A percentile compares a stretch with the other conserved stretches of the same genome.
phyloP scores from a whole-genome alignment of 2,888 invertebrate genomes.

The Plusia festucae region DNA sequence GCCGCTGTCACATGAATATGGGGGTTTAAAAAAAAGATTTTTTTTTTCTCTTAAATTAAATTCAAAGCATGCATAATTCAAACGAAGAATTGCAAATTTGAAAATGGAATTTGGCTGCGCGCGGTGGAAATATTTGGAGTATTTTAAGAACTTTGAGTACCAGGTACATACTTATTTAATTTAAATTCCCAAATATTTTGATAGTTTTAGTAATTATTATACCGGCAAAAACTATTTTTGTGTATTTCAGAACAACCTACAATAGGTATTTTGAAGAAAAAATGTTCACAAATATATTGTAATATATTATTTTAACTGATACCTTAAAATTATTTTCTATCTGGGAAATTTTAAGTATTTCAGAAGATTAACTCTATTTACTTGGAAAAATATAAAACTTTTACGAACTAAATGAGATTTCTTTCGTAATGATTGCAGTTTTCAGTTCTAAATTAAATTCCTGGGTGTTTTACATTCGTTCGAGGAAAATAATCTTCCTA shows the following conservation, averaged over 20 bases:
- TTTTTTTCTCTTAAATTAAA: constrained; percentile 1
- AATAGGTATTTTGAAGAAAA: too few relatives aligned
- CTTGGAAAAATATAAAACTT: neutral
- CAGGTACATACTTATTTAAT: too few relatives aligned
- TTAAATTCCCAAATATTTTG: too few relatives aligned
- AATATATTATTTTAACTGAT: too few relatives aligned
- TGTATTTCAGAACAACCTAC: too few relatives aligned
- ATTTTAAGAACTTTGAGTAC: constrained; percentile 14
- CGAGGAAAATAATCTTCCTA: constrained; percentile 34
- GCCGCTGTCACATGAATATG: neutral
- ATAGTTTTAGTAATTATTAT: too few relatives aligned
- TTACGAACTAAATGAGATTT: constrained; percentile 26
- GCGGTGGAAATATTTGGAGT: constrained; percentile 17
- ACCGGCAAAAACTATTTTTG: too few relatives aligned
- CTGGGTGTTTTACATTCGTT: constrained; percentile 19
- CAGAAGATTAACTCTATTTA: neutral
- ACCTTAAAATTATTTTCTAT: too few relatives aligned
- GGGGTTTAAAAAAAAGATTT: neutral
- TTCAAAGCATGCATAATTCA: constrained; percentile 15
- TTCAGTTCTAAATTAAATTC: constrained; percentile 48
- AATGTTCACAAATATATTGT: too few relatives aligned
- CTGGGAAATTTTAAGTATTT: too few relatives aligned
- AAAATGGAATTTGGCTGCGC: constrained; percentile 7
- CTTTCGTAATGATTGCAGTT: constrained; percentile 38
- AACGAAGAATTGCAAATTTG: constrained; percentile 15